Percentiles rank a stretch among this genome's conserved stretches.
phyloP scores from a whole-genome alignment of 2,113 vertebrate genomes.

The Bos indicus region DNA sequence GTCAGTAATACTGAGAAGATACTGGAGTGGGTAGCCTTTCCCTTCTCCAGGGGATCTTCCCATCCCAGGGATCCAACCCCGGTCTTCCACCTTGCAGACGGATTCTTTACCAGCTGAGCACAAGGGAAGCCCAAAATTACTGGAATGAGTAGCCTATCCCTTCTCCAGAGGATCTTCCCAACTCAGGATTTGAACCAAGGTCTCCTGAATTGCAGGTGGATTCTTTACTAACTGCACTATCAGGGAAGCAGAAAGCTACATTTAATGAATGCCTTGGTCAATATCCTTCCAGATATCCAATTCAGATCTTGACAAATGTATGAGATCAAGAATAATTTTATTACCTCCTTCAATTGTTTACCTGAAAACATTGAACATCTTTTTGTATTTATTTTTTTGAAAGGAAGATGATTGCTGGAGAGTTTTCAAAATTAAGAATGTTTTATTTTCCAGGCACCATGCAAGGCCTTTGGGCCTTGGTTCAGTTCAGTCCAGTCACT shows the following conservation, averaged over 20 bases:
- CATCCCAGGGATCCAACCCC: neutral
- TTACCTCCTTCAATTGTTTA: neutral
- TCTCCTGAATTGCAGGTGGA: neutral
- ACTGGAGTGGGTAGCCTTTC: neutral
- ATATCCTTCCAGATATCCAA: neutral
- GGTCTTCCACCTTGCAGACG: accelerated
- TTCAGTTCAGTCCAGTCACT: neutral
- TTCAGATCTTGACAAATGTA: neutral
- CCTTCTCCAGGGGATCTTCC: neutral
- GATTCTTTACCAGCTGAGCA: neutral
- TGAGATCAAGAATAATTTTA: neutral
- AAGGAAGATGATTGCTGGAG: neutral
- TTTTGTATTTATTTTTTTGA: neutral
- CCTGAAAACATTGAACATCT: neutral
- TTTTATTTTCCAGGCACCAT: neutral
- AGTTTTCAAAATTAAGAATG: neutral
- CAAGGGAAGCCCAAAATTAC: neutral
- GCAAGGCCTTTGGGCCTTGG: accelerated
- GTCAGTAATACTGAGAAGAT: neutral
- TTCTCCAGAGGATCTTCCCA: neutral
- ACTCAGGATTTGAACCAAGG: neutral
- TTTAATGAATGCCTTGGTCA: neutral
- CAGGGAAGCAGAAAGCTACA: neutral
- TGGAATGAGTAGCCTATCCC: neutral
- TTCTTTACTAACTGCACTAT: neutral